Percentiles rank a stretch among this genome's conserved stretches.
These are phyloP conservation scores for Mugil cephalus DNA, from an alignment of 2,113 vertebrate species.

Conservation along the genomic window DNA sequence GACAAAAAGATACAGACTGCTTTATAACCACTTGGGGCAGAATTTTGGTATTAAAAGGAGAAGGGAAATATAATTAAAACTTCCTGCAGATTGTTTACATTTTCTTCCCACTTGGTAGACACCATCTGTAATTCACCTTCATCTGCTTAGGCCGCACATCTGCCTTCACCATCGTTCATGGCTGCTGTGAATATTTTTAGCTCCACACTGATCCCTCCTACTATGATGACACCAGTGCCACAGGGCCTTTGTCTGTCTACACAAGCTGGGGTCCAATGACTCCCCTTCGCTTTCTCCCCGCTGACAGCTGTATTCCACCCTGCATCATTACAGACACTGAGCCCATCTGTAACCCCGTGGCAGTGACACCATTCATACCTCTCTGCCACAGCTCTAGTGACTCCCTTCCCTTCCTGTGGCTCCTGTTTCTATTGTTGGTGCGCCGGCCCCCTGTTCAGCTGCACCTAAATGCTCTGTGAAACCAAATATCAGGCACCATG, in stretches of 20 bases:
- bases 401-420: not conserved
- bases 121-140: conserved; percentile 45
- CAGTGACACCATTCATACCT: conserved; percentile 7
- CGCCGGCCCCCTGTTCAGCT: not conserved
- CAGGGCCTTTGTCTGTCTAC: not conserved
- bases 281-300: conserved; percentile 2
- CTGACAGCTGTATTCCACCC: not conserved
- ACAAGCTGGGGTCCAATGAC: not conserved
- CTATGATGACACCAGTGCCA: conserved; percentile 3
- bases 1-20: not conserved
- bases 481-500: not conserved
- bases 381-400: conserved; percentile 1
- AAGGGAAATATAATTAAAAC: conserved; percentile 8
- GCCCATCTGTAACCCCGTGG: not conserved
- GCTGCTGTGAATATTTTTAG: conserved; percentile 50
- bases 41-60: conserved; percentile 7
- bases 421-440: not conserved
- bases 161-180: conserved; percentile 21
- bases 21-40: not conserved
- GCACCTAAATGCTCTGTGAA: conserved; percentile 15
- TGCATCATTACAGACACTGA: conserved; percentile 10
- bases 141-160: conserved; percentile 31
- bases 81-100: conserved; percentile 25
- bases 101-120: conserved; percentile 14
- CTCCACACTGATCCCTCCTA: conserved; percentile 19